Percentiles rank a stretch among this genome's conserved stretches.
Evolutionary conservation across 92 coral and sea anemone species (phyloP).

Genomic region (Diadumene lineata): DNA sequence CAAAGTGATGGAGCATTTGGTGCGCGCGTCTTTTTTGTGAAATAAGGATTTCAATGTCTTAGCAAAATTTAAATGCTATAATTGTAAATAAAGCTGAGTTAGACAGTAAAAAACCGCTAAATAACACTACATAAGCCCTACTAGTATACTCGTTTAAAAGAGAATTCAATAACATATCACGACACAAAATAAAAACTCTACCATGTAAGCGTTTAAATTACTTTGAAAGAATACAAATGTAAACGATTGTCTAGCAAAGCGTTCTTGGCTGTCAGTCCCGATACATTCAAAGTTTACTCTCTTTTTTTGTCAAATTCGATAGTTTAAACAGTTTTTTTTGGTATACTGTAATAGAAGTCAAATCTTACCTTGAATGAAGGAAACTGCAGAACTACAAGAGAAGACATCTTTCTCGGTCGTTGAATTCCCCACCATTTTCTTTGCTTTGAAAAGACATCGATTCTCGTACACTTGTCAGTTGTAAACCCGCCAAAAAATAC

Average conservation of each 20-base stretch:
- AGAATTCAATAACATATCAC: background rate
- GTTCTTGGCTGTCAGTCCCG: background rate
- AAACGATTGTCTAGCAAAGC: background rate
- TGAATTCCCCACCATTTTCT: conserved; percentile 18
- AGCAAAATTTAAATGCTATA: background rate
- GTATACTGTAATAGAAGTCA: background rate
- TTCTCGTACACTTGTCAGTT: conserved; percentile 1
- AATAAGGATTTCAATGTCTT: conserved; percentile 12
- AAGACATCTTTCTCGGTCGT: conserved; percentile 25
- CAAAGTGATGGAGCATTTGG: no score
- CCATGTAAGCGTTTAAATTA: background rate
- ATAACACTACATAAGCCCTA: background rate
- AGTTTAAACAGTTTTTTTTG: no score
- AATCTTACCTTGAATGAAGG: conserved; percentile 23
- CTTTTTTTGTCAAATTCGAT: no score
- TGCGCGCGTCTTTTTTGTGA: no score
- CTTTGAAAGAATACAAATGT: background rate
- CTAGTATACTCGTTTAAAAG: background rate
- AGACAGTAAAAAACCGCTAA: background rate
- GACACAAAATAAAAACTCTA: background rate
- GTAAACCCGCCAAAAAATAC: conserved; percentile 15
- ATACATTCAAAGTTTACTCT: no score
- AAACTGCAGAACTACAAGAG: conserved; percentile 4
- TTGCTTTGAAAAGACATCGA: conserved; percentile 23
- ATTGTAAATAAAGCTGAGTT: background rate